Percentiles rank a stretch among this genome's conserved stretches.
Conservation (phyloP, 2,797 vertebrate species). For the Eupleurogrammus muticus region DNA sequence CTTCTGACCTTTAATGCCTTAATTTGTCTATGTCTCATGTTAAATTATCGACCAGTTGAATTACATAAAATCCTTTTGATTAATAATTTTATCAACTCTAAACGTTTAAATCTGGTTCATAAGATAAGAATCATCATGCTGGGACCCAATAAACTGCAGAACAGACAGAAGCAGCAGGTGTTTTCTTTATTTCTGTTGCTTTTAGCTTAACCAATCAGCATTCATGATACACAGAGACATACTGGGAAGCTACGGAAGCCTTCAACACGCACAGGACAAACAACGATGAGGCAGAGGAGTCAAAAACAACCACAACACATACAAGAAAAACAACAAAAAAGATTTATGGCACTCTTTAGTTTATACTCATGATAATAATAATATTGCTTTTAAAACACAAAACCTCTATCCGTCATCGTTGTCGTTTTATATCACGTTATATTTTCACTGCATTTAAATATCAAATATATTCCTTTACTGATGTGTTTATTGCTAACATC, state of each 20-base stretch:
- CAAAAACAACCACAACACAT: slow-evolving; percentile 46
- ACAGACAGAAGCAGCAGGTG: slow-evolving; percentile 71
- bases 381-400: slow-evolving; percentile 82
- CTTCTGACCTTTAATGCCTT: too few species aligned
- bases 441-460: slow-evolving; percentile 80
- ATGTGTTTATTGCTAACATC: slow-evolving; percentile 84
- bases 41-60: too few species aligned
- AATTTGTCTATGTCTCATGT: too few species aligned
- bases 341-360: slow-evolving; percentile 74
- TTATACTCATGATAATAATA: slow-evolving; percentile 58
- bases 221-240: slow-evolving; percentile 75
- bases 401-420: slow-evolving; percentile 64
- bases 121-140: background rate
- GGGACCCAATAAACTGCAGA: background rate
- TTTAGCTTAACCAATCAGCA: slow-evolving; percentile 71
- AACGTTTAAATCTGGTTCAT: too few species aligned
- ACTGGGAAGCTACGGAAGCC: slow-evolving; percentile 73
- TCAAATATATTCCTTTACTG: slow-evolving; percentile 81
- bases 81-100: too few species aligned
- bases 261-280: slow-evolving; percentile 73
- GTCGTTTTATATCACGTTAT: slow-evolving; percentile 60
- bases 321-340: slow-evolving; percentile 44
- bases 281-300: slow-evolving; percentile 64
- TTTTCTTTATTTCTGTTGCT: slow-evolving; percentile 79
- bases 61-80: too few species aligned